Conservation (phyloP, 2,888 invertebrate genomes). For the Drosophila fulvimacula region DNA sequence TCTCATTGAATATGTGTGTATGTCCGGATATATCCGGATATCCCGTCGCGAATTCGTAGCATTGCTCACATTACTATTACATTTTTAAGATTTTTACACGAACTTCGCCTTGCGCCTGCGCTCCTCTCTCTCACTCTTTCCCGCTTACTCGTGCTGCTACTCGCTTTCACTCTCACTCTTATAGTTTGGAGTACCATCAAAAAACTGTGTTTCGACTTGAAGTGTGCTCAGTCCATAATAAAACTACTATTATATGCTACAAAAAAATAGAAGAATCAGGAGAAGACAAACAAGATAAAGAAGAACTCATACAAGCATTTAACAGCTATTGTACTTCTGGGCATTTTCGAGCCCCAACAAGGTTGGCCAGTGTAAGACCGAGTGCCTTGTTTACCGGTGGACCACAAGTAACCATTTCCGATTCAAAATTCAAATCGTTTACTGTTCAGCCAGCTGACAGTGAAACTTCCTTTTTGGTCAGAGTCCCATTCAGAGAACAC, state of each 20-base stretch:
- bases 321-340: slow-evolving; percentile 39
- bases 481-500: slow-evolving; percentile 18
- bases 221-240: slow-evolving; percentile 42
- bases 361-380: slow-evolving; percentile 38
- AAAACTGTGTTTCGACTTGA: slow-evolving; percentile 58
- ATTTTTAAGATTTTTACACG: slow-evolving; percentile 55
- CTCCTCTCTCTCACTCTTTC: slow-evolving; percentile 28
- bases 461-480: slow-evolving; percentile 60
- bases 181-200: slow-evolving; percentile 57
- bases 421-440: slow-evolving; percentile 57
- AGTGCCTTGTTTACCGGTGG: slow-evolving; percentile 60
- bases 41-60: slow-evolving; percentile 24
- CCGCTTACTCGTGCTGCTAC: slow-evolving; percentile 21
- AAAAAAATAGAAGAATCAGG: background rate
- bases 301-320: slow-evolving; percentile 36
- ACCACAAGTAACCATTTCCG: slow-evolving; percentile 64
- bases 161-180: slow-evolving; percentile 33
- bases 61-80: slow-evolving; percentile 54
- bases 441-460: slow-evolving; percentile 55
- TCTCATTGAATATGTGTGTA: slow-evolving; percentile 43
- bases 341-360: slow-evolving; percentile 6
- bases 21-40: slow-evolving; percentile 34
- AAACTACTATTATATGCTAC: slow-evolving; percentile 21
- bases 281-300: slow-evolving; percentile 7
- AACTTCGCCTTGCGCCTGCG: slow-evolving; percentile 69